Base-by-base conservation (phyloP, 2,888 invertebrate genomes). In the Caenorhabditis japonica region DNA sequence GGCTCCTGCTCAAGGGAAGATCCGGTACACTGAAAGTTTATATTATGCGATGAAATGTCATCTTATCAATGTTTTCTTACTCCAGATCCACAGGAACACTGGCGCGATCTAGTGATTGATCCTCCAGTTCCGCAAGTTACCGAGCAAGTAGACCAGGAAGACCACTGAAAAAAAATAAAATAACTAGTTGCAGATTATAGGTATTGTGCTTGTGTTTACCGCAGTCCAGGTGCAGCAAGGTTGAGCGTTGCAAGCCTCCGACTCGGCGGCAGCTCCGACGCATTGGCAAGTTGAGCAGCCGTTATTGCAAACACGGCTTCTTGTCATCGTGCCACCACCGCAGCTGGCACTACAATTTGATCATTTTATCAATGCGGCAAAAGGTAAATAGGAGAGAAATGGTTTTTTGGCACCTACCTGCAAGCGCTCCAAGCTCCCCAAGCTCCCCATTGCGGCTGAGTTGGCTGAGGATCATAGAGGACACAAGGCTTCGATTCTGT, bases 271-370 rank as follows among this genome's bases (percentile, higher is more conserved):
- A 21, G 68, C 53, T 30, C 79, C 79, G 38, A 74, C 68, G 53
- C 79, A 80, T 64, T 71, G 70, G 53, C 79, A 80, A 38, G 70
- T 62, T 8, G 75, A 72, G 58, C 79, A 80, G 43, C 74, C 73
- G 44, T 75, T 76, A 68, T 80, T 80, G 72, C 79, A 80, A 55
- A 75, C 71, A 33, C 79, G 66, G 25, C 69, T 77, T 33, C 79
- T 59, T 21, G 70, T 73, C 61, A 70, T 69, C 17, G 74, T 66
- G 21, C 79, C 79, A 51, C 77, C 79, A 10, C 79, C 79, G 51
- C 79, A 80, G 15, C 73, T 76, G 41, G 75, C 74, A 75, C 79
- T 80, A 49, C 56, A 56, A 72, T 36, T 39, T 33, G 30, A 51
- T 25, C 27, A 30, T 49, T 15, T 49, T 49, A 23, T 41, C 23